These are phyloP conservation scores for Tethya wilhelma DNA, from an alignment of 37 sponge, comb jelly and placozoan species.

Conservation along the genomic window DNA sequence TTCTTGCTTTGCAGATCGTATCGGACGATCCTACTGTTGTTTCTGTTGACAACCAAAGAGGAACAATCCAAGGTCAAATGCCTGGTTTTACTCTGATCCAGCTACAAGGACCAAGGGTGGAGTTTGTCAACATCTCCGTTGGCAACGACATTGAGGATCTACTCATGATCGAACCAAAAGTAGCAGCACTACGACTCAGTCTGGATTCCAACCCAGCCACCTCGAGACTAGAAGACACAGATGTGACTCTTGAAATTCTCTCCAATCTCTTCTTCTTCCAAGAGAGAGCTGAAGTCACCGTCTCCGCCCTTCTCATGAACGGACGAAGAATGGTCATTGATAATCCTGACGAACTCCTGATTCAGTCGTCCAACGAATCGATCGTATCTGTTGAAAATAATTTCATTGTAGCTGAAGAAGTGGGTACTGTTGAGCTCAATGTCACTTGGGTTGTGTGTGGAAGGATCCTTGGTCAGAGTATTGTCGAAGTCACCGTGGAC, in stretches of 20 bases:
- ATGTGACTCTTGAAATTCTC: slow-evolving; percentile 37
- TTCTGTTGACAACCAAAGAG: neutral
- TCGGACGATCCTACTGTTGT: slow-evolving; percentile 5
- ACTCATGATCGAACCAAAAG: slow-evolving; percentile 41
- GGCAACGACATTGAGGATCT: neutral
- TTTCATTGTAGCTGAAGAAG: slow-evolving; percentile 15
- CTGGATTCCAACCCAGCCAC: neutral
- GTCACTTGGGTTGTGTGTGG: slow-evolving; percentile 44
- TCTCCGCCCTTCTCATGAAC: slow-evolving; percentile 44
- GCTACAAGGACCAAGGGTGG: neutral
- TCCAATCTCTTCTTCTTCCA: slow-evolving; percentile 30
- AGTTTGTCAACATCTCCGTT: neutral
- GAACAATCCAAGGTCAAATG: neutral
- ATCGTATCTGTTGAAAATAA: slow-evolving; percentile 45
- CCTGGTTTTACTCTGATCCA: neutral
- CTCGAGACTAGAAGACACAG: slow-evolving; percentile 3
- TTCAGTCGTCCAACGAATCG: slow-evolving; percentile 22
- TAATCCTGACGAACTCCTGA: slow-evolving; percentile 38
- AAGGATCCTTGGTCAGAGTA: neutral
- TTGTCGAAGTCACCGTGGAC: slow-evolving; percentile 25
- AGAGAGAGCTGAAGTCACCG: slow-evolving; percentile 51
- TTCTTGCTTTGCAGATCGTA: slow-evolving; percentile 15
- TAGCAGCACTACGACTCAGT: slow-evolving; percentile 28
- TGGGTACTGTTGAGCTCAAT: slow-evolving; percentile 12
- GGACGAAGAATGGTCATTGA: slow-evolving; percentile 40